phyloP scores from a whole-genome alignment of 2,113 vertebrate species.

The Lonchura striata region DNA sequence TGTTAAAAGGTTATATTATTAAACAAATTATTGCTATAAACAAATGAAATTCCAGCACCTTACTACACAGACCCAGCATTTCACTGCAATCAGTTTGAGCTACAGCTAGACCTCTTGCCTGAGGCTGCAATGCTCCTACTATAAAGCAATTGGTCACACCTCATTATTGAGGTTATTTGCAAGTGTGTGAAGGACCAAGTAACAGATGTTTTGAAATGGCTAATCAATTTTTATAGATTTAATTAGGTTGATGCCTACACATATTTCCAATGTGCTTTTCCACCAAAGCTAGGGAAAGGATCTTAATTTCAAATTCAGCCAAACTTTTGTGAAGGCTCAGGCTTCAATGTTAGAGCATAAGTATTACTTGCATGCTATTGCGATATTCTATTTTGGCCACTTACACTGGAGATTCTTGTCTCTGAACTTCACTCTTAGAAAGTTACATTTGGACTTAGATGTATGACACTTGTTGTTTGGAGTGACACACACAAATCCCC shows the following conservation, averaged over 20 bases:
- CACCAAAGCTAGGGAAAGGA: not conserved
- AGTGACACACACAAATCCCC: constrained; percentile 61
- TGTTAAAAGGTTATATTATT: not conserved
- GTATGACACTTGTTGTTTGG: constrained; percentile 24
- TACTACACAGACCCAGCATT: not conserved
- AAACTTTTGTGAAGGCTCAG: not conserved
- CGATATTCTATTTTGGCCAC: not conserved
- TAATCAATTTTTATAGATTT: constrained; percentile 27
- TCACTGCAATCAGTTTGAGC: not conserved
- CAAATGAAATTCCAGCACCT: not conserved
- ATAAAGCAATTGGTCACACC: constrained; percentile 11
- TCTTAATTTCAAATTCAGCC: not conserved
- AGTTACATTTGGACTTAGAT: constrained; percentile 49
- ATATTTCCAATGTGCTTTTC: not conserved
- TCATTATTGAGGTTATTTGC: constrained; percentile 9
- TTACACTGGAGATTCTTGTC: not conserved
- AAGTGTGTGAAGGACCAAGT: not conserved
- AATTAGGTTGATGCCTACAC: not conserved
- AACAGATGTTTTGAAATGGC: constrained; percentile 29
- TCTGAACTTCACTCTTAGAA: constrained; percentile 24
- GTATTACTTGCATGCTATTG: not conserved
- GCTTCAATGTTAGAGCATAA: not conserved
- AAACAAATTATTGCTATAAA: not conserved
- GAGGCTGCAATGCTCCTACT: not conserved
- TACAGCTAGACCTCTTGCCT: not conserved